Conservation (phyloP, 2,797 vertebrate genomes). For the Cynopterus sphinx region DNA sequence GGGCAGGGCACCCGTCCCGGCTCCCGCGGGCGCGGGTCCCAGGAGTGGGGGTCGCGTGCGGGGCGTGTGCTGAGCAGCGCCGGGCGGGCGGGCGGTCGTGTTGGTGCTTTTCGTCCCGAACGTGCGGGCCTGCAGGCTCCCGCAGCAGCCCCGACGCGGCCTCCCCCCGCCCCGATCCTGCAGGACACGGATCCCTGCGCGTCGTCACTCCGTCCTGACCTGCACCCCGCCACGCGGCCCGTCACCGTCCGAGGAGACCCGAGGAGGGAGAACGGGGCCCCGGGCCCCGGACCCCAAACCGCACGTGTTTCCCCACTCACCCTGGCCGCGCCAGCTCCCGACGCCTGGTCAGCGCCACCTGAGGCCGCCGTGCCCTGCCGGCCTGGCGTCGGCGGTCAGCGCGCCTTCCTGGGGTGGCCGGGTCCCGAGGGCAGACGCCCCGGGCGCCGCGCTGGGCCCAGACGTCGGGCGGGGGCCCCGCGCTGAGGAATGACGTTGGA, state of each 20-base stretch:
- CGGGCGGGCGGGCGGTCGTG: too few relatives aligned
- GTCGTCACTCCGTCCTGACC: background rate
- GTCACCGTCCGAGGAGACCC: background rate
- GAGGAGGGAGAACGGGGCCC: background rate
- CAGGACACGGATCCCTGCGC: background rate
- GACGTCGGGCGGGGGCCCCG: background rate
- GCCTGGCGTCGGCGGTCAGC: background rate
- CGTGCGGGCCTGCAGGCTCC: background rate
- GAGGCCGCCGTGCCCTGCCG: fast-evolving
- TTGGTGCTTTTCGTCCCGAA: background rate
- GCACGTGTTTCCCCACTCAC: background rate
- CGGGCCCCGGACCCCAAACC: background rate
- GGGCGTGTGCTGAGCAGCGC: too few relatives aligned
- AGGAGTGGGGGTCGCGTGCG: too few relatives aligned
- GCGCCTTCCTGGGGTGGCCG: background rate
- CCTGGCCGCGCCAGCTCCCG: background rate
- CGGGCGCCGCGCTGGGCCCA: background rate
- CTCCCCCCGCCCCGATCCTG: too few relatives aligned
- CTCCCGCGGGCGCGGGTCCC: background rate
- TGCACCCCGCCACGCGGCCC: background rate
- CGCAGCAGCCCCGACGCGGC: background rate
- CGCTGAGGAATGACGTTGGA: background rate
- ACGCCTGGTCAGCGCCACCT: background rate
- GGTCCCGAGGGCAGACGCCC: background rate
- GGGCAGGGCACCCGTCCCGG: fast-evolving